Base-by-base conservation (phyloP, 2,888 invertebrate genomes). In the Gymnoscelis rufifasciata region DNA sequence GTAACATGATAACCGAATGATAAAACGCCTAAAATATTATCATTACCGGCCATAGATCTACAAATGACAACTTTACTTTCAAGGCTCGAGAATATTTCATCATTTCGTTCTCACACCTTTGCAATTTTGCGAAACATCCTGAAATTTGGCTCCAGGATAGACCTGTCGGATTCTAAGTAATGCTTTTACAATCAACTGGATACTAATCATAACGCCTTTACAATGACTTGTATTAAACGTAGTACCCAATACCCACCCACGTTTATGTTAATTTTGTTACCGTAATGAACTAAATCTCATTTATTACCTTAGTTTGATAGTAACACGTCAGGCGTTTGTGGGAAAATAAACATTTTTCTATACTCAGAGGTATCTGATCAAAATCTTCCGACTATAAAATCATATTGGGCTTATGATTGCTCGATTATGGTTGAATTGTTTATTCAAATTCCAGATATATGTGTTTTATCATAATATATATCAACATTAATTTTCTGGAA, bases 211-310 rank as follows among this genome's bases (percentile, higher is more conserved):
- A 53, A 51, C 54, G 55, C 54, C 48, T 54, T 33, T 49, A 43
- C 51, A 29, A 28, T 45, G 36, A 51, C 54, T 57, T 54, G 52
- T 58, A 52, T 57, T 51, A 47, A 67, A 62, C 54, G 55, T 58
- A 48, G 51, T 60, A 61, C 62, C 72, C 74, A 75, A 53, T 60
- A 61, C 62, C 72, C 75, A 75, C 79, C 77, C 73, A 79, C 77
- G 64, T 62, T 26, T 67, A 71, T 71, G 69, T 62, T 72, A 77
- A 78, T 74, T 45, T 57, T 60, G 60, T 55, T 60, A 67, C 62
- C 57, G 59, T 68, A 76, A 76, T 72, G 69, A 71, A 73, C 68
- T 68, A 73, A 77, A 74, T 73, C 71, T 73, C 72, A 68, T 76
- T 75, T 74, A 72, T 74, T 71, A 73, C 66, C 56, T 56, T 54